These are phyloP conservation scores for Ptiloglossa arizonensis DNA, from an alignment of 1,140 invertebrate species.

Conservation along the genomic window DNA sequence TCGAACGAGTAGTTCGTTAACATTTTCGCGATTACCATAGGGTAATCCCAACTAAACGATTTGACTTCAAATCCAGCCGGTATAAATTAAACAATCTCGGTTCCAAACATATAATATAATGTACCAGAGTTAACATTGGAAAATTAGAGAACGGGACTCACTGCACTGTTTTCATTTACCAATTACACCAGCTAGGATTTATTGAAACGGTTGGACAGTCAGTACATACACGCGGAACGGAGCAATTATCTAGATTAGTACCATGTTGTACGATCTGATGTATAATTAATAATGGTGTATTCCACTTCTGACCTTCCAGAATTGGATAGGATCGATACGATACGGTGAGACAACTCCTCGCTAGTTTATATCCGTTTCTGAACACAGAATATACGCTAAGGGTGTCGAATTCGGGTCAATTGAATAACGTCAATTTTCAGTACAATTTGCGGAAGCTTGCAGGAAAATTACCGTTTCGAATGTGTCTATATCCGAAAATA, in stretches of 20 bases:
- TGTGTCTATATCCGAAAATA: too few species aligned
- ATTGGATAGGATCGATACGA: constrained; percentile 51
- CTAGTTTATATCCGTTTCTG: constrained; percentile 28
- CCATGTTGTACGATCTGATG: constrained; percentile 24
- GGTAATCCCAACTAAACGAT: background rate
- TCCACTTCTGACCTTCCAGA: constrained; percentile 27
- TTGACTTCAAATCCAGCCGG: background rate
- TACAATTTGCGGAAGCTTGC: background rate
- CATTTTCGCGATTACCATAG: background rate
- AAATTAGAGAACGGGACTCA: background rate
- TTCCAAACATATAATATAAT: background rate
- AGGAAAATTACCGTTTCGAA: too few species aligned
- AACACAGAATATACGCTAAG: background rate
- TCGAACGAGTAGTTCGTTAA: background rate
- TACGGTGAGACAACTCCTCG: constrained; percentile 16
- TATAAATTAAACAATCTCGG: background rate
- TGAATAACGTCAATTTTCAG: background rate
- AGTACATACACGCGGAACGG: constrained; percentile 3
- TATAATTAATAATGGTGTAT: constrained; percentile 53
- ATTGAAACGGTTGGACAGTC: background rate
- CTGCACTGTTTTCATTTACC: constrained; percentile 19
- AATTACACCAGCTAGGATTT: constrained; percentile 40
- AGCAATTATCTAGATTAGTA: constrained; percentile 54
- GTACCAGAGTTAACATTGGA: background rate
- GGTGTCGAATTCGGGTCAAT: constrained; percentile 4